Evolutionary conservation across 2,113 vertebrate genomes (phyloP).

Genomic region (Etia nguti): DNA sequence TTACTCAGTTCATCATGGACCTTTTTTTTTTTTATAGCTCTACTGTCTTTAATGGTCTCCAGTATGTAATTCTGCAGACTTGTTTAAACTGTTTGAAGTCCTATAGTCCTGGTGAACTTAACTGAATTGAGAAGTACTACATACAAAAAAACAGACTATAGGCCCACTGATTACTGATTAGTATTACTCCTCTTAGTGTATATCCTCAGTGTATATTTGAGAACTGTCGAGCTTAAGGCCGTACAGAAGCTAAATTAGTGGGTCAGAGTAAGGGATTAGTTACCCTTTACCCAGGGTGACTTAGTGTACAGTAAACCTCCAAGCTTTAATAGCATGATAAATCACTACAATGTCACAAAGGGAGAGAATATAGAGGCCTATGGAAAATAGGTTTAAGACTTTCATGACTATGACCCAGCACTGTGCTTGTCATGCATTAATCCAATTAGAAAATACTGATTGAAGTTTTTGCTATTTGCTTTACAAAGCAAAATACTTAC

Average conservation of each 20-base stretch:
- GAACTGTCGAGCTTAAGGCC: not conserved
- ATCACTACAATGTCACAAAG: not conserved
- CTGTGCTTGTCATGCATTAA: not conserved
- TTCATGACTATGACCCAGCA: not conserved
- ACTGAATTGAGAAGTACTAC: not conserved
- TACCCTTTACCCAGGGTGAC: not conserved
- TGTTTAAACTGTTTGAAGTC: not conserved
- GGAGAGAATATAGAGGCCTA: not conserved
- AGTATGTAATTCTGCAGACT: not conserved
- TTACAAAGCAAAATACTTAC: not conserved
- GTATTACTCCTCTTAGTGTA: not conserved
- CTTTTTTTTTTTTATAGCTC: not conserved
- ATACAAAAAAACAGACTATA: not conserved
- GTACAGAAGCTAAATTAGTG: not conserved
- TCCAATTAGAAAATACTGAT: not conserved
- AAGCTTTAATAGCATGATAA: not conserved
- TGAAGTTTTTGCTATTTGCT: not conserved
- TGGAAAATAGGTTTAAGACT: not conserved
- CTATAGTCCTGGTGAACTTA: not conserved
- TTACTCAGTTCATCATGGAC: not conserved
- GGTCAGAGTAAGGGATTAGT: slow-evolving; percentile 21
- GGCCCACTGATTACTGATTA: not conserved
- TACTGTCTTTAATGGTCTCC: not conserved
- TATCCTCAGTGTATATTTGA: not conserved
- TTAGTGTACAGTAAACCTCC: not conserved